A percentile compares a stretch with the other conserved stretches of the same genome.
Conservation (phyloP, 2,797 vertebrate species). For the Sebastes aleutianus region DNA sequence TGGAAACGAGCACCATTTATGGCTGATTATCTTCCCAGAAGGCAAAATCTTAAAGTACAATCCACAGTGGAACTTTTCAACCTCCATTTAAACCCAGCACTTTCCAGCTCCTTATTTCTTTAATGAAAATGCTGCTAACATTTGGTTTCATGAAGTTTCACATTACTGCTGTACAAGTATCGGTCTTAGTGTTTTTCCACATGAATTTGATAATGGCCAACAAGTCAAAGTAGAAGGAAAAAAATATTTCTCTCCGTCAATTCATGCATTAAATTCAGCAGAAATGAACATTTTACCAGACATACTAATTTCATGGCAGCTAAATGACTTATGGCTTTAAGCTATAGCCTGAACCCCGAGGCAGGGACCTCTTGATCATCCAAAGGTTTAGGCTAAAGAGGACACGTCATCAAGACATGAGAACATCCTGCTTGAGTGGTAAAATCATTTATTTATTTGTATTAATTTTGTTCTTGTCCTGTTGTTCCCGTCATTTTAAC, state of each 20-base stretch:
- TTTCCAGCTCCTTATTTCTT: conserved; percentile 34
- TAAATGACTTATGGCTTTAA: background rate
- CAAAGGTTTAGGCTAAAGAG: background rate
- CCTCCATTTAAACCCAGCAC: conserved; percentile 29
- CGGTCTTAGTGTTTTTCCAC: background rate
- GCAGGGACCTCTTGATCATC: background rate
- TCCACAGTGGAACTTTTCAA: conserved; percentile 52
- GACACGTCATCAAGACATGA: background rate
- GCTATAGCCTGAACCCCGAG: background rate
- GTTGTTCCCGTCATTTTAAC: background rate
- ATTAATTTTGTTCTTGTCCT: background rate
- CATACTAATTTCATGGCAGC: background rate
- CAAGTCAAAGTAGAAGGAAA: background rate
- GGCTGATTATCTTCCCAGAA: conserved; percentile 72
- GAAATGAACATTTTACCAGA: background rate
- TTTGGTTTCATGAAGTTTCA: conserved; percentile 18
- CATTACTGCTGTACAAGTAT: background rate
- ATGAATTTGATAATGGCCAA: background rate
- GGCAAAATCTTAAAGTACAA: conserved; percentile 55
- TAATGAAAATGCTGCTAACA: conserved; percentile 26
- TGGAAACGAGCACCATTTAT: conserved; percentile 72
- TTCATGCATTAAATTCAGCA: background rate
- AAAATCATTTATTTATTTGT: background rate
- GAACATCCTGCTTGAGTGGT: background rate
- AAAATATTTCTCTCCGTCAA: background rate